phyloP scores from a whole-genome alignment of 2,888 invertebrate species.

The Cephus runcator region DNA sequence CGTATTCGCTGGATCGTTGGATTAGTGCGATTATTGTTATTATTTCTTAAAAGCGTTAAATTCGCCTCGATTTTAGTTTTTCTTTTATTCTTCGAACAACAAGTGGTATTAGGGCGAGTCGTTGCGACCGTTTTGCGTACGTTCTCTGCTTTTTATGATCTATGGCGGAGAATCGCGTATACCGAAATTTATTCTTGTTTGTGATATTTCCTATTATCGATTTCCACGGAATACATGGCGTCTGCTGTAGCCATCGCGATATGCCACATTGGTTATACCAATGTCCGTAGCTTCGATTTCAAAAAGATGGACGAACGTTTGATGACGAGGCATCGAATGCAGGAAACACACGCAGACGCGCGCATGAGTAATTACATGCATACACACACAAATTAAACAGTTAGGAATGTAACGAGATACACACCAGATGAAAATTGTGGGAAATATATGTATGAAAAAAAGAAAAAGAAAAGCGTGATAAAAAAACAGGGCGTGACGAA shows the following conservation, averaged over 20 bases:
- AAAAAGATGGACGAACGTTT: not conserved
- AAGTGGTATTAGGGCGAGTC: not conserved
- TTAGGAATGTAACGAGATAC: not conserved
- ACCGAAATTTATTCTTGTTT: not conserved
- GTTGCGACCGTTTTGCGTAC: not conserved
- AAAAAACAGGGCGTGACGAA: constrained; percentile 23
- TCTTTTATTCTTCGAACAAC: not conserved
- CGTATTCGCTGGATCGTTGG: constrained; percentile 22
- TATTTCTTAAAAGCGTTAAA: not conserved
- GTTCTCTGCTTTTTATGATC: not conserved
- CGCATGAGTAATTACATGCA: not conserved
- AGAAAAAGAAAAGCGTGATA: constrained; percentile 8
- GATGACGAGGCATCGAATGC: not conserved
- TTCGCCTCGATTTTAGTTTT: not conserved
- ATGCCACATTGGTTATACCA: not conserved
- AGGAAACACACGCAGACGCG: not conserved
- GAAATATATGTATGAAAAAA: not conserved
- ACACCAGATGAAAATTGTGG: not conserved
- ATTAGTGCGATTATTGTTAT: not conserved
- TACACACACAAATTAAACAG: not conserved
- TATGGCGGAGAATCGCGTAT: not conserved
- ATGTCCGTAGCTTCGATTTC: not conserved
- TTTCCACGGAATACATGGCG: not conserved
- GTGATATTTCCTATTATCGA: not conserved
- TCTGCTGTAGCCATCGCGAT: not conserved